Evolutionary conservation across 2,888 invertebrate species (phyloP).

Genomic region (Tenthredo mesomela): DNA sequence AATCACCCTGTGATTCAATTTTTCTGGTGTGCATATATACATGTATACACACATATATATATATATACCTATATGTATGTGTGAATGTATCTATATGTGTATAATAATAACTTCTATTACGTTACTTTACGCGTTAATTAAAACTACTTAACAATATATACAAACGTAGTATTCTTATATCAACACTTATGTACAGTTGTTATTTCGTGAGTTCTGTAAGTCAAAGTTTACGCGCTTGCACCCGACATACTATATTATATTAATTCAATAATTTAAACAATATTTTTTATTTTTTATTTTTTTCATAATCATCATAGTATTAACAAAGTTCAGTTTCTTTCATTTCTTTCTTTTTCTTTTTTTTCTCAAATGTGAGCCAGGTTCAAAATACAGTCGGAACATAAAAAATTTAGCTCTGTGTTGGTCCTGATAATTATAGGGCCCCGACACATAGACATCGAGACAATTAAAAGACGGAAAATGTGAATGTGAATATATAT

Average conservation of each 20-base stretch:
- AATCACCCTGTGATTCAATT: too few species aligned
- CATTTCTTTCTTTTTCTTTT: too few species aligned
- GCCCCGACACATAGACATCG: background rate
- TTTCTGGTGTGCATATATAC: background rate
- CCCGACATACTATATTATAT: background rate
- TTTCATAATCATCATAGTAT: background rate
- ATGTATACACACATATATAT: background rate
- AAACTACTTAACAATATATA: constrained; percentile 68
- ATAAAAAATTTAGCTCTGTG: background rate
- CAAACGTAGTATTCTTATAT: constrained; percentile 66
- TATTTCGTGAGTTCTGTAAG: constrained; percentile 60
- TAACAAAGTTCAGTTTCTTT: background rate
- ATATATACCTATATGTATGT: constrained; percentile 11
- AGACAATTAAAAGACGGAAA: background rate
- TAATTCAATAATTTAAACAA: background rate
- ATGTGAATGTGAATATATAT: too few species aligned
- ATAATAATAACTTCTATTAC: constrained; percentile 61
- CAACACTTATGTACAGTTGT: constrained; percentile 65
- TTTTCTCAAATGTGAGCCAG: background rate
- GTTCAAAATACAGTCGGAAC: background rate
- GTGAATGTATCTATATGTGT: constrained; percentile 16
- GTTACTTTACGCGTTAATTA: constrained; percentile 63
- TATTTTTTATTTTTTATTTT: background rate
- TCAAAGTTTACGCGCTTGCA: constrained; percentile 21
- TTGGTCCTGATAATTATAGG: background rate